phyloP scores from a whole-genome alignment of 2,888 invertebrate genomes.

The Craniophora ligustri region DNA sequence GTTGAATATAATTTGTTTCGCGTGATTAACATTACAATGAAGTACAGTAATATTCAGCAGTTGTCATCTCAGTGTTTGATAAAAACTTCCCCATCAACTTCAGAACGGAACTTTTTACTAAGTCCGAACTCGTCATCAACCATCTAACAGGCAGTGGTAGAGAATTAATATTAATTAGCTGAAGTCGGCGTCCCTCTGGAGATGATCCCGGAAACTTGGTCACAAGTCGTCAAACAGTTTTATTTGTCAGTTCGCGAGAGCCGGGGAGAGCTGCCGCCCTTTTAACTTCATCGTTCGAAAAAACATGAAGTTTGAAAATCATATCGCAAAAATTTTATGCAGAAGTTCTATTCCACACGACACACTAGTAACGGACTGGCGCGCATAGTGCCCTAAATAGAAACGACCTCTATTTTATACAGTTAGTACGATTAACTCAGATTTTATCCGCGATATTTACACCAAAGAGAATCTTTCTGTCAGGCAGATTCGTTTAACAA shows the following conservation, averaged over 20 bases:
- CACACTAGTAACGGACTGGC: not conserved
- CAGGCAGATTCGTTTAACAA: too few relatives aligned
- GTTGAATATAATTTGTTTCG: too few relatives aligned
- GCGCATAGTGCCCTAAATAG: too few relatives aligned
- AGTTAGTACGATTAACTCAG: too few relatives aligned
- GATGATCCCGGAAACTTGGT: slow-evolving; percentile 38
- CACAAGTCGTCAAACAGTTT: slow-evolving; percentile 23
- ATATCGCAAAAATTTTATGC: not conserved
- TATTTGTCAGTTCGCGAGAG: slow-evolving; percentile 23
- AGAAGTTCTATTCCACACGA: not conserved
- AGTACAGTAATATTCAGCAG: too few relatives aligned
- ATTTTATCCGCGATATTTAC: too few relatives aligned
- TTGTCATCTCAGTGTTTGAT: not conserved
- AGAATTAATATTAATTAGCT: slow-evolving; percentile 50
- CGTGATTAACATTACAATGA: too few relatives aligned
- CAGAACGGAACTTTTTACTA: not conserved
- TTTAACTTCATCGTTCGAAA: slow-evolving; percentile 27
- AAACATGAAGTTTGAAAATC: slow-evolving; percentile 28
- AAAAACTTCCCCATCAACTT: slow-evolving; percentile 7
- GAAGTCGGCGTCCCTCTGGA: slow-evolving; percentile 22
- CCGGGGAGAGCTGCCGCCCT: slow-evolving; percentile 13
- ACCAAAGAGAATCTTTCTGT: too few relatives aligned
- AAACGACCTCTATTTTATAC: too few relatives aligned
- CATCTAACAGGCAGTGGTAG: slow-evolving; percentile 33
- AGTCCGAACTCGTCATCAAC: slow-evolving; percentile 31